Evolutionary conservation across 2,797 vertebrate species (phyloP).

Genomic region (Miichthys miiuy): DNA sequence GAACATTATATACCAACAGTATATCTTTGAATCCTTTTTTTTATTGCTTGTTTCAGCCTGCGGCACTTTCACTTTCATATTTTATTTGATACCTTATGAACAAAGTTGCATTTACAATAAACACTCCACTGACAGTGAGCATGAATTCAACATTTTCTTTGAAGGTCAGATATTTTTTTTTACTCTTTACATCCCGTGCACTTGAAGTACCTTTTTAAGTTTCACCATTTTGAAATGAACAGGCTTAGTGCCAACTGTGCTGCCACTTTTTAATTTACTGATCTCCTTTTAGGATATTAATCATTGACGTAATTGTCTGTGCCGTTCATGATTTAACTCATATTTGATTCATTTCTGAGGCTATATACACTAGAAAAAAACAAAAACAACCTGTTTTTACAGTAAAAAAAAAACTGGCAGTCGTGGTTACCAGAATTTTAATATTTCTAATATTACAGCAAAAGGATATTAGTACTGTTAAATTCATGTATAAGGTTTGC

Average conservation of each 20-base stretch:
- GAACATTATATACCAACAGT: neutral
- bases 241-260: too few species aligned
- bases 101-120: conserved; percentile 2
- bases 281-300: neutral
- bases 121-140: neutral
- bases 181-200: neutral
- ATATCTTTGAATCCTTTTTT: neutral
- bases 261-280: neutral
- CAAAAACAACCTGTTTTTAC: too few species aligned
- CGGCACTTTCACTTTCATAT: neutral
- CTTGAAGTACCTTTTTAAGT: neutral
- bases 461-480: too few species aligned
- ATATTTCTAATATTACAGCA: too few species aligned
- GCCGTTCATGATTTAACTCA: neutral
- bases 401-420: too few species aligned
- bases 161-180: neutral
- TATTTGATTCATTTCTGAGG: too few species aligned
- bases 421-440: too few species aligned
- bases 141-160: neutral
- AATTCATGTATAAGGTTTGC: too few species aligned
- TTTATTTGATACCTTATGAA: neutral
- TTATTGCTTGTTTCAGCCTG: conserved; percentile 15
- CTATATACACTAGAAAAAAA: too few species aligned
- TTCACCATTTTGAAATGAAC: neutral
- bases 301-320: neutral